Percentiles rank a stretch among this genome's conserved stretches.
Conservation (phyloP, 1,140 invertebrate species). For the Drosophila littoralis region DNA sequence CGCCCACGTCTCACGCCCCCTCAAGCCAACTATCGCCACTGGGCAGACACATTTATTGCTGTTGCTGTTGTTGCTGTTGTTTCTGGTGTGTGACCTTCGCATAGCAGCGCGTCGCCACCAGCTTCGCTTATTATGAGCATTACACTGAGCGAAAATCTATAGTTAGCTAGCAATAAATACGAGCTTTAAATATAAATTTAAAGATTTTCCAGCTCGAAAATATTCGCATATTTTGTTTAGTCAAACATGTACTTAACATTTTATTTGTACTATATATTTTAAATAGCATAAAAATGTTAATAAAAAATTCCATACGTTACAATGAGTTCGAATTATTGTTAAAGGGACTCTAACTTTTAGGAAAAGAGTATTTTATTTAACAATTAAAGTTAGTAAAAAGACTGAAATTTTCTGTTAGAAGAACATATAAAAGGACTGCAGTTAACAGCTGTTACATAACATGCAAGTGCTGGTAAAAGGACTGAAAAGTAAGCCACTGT, state of each 20-base stretch:
- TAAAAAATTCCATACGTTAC: background rate
- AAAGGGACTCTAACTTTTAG: too few relatives aligned
- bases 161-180: too few relatives aligned
- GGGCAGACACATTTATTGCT: slow-evolving; percentile 32
- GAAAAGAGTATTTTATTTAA: too few relatives aligned
- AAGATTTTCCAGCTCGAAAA: too few relatives aligned
- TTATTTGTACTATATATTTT: background rate
- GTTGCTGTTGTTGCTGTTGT: slow-evolving; percentile 29
- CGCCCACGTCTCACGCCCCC: slow-evolving; percentile 29
- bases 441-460: background rate
- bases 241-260: too few relatives aligned
- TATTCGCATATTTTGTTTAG: too few relatives aligned
- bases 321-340: too few relatives aligned
- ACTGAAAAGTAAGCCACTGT: too few relatives aligned
- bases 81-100: slow-evolving; percentile 68
- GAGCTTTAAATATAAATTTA: too few relatives aligned
- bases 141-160: slow-evolving; percentile 41
- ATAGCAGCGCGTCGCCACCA: slow-evolving; percentile 76
- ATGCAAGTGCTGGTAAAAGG: background rate
- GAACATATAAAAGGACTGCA: too few relatives aligned
- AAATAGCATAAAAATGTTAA: background rate
- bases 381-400: too few relatives aligned
- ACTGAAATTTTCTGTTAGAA: too few relatives aligned
- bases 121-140: slow-evolving; percentile 74
- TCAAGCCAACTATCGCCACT: slow-evolving; percentile 22